phyloP scores from a whole-genome alignment of 2,797 vertebrate genomes.

The Vespertilio murinus region DNA sequence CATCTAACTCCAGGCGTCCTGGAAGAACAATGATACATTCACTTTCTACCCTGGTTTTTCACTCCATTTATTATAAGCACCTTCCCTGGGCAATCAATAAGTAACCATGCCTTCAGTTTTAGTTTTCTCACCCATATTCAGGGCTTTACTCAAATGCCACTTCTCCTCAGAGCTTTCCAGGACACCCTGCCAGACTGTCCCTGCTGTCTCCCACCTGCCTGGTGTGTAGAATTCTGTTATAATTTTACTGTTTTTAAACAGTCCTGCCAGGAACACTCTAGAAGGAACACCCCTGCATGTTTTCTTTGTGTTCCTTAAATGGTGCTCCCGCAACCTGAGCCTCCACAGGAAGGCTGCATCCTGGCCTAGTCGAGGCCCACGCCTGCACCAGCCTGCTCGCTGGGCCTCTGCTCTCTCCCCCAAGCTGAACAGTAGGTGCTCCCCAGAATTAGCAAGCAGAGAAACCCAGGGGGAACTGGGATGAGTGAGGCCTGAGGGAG shows the following conservation, averaged over 20 bases:
- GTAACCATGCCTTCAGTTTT: not conserved
- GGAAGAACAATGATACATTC: not conserved
- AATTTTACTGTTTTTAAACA: not conserved
- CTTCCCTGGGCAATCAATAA: not conserved
- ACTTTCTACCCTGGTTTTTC: not conserved
- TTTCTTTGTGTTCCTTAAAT: not conserved
- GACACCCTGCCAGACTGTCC: too few species aligned
- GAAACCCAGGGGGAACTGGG: fast-evolving
- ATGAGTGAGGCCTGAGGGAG: not conserved
- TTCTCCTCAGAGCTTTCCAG: too few species aligned
- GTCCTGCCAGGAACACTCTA: not conserved
- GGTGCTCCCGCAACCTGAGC: not conserved
- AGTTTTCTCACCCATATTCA: not conserved
- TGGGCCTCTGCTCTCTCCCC: too few species aligned
- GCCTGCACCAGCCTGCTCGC: too few species aligned
- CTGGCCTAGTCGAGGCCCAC: too few species aligned
- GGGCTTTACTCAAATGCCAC: too few species aligned
- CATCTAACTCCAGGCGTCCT: not conserved
- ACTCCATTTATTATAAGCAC: not conserved
- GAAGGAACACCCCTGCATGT: not conserved
- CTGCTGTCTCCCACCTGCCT: too few species aligned
- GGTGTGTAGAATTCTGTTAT: not conserved
- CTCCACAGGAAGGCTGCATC: not conserved
- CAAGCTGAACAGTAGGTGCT: not conserved
- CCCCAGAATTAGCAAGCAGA: not conserved